These are phyloP conservation scores for Xanthorhoe spadicearia DNA, from an alignment of 2,888 invertebrate species.

Conservation along the genomic window DNA sequence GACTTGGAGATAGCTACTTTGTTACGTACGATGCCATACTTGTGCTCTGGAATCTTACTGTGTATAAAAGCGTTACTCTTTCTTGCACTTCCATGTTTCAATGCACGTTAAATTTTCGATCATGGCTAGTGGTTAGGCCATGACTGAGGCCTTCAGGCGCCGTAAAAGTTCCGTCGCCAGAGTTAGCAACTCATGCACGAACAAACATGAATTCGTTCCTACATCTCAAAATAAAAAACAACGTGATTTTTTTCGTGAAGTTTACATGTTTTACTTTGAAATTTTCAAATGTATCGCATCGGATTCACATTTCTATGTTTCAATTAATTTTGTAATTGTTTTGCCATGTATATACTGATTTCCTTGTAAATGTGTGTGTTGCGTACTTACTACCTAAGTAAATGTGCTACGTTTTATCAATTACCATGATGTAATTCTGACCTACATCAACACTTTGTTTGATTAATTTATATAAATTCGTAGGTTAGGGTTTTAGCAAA, in stretches of 20 bases:
- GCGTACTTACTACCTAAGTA: not conserved
- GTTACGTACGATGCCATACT: constrained; percentile 20
- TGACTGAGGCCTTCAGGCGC: no score
- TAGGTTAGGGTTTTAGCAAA: constrained; percentile 6
- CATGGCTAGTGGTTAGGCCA: no score
- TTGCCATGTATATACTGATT: no score
- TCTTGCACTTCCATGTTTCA: no score
- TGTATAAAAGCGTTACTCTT: constrained; percentile 2
- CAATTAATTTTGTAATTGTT: not conserved
- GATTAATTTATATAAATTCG: constrained; percentile 1
- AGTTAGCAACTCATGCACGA: no score
- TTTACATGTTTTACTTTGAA: no score
- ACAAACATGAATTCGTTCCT: no score
- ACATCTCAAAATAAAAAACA: no score
- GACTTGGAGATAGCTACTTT: constrained; percentile 25
- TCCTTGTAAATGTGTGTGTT: no score
- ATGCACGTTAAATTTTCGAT: no score
- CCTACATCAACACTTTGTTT: constrained; percentile 19
- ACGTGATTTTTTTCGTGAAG: no score
- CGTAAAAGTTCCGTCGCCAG: no score
- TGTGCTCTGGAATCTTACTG: not conserved
- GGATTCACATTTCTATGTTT: constrained; percentile 3
- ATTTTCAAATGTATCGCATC: not conserved
- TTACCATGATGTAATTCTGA: constrained; percentile 16
- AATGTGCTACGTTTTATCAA: constrained; percentile 5